Evolutionary conservation across 64 coral and sea anemone species (phyloP).

Genomic region (Actinia equina): DNA sequence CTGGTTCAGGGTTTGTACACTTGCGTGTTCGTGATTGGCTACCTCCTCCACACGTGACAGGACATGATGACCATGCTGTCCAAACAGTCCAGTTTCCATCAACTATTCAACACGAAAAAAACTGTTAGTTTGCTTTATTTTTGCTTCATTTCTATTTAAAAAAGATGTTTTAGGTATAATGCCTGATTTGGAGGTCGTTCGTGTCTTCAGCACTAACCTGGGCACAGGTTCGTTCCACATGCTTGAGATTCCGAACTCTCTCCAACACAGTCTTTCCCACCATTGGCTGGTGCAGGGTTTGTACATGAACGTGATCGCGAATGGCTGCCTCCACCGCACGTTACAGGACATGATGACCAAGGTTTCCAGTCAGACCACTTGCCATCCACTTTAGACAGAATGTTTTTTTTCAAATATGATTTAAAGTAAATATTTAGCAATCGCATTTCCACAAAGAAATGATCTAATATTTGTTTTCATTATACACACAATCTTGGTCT

Average conservation of each 20-base stretch:
- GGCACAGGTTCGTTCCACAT: constrained; percentile 34
- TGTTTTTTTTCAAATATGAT: too few relatives aligned
- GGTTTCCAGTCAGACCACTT: not conserved
- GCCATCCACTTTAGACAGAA: too few relatives aligned
- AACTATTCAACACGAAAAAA: not conserved
- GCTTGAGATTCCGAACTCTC: not conserved
- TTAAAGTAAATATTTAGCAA: too few relatives aligned
- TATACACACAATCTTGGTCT: too few relatives aligned
- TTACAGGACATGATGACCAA: not conserved
- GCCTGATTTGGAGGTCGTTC: too few relatives aligned
- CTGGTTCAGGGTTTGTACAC: constrained; percentile 34
- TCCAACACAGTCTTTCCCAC: not conserved
- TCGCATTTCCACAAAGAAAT: too few relatives aligned
- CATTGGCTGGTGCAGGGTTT: constrained; percentile 32
- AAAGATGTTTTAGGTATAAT: too few relatives aligned
- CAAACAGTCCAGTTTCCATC: not conserved
- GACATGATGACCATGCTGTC: not conserved
- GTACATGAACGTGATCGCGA: constrained; percentile 12
- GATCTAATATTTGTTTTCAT: too few relatives aligned
- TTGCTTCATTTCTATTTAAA: too few relatives aligned
- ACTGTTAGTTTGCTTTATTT: too few relatives aligned
- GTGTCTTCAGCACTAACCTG: constrained; percentile 21
- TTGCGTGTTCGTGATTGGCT: constrained; percentile 13
- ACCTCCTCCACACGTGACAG: constrained; percentile 36
- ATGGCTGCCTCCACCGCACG: constrained; percentile 36